Evolutionary conservation across 2,113 vertebrate species (phyloP), one percentile per base, ranked within the genome.

Genomic region (Cinclus cinclus): DNA sequence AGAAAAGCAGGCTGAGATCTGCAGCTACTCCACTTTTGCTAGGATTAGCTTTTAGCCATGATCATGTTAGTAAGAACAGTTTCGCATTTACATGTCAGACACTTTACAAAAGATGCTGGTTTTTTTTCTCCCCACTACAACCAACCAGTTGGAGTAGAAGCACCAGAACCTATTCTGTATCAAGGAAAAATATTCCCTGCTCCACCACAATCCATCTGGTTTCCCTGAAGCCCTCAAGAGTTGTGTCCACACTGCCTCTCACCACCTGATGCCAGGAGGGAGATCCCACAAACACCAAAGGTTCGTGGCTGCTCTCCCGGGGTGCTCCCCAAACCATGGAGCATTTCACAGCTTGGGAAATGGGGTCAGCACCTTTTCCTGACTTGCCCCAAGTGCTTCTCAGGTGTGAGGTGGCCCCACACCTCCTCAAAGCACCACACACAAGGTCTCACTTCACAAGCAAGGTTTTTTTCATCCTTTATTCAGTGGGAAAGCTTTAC

Each of bases 1-100:
- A 96, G 81, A 98, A 98, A 94, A 94, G 83, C 79, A 80, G 37
- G 80, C 47, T 84, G 84, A 95, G 89, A 96, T 97, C 50, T 59
- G 82, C 82, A 84, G 93, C 73, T 70, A 49, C 67, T 81, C 53
- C 13, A 85, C 52, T 74, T 92, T 18, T 73, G 79, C 92, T 56
- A 70, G 87, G 39, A 86, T 95, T 79, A 92, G 85, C 64, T 94
- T 64, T 77, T 92, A 93, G 93, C 58, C 62, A 47, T 49, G 88
- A 94, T 90, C 81, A 69, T 7, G 52, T 94, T 94, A 96, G 85
- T 91, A 80, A 69, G 70, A 93, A 92, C 75, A 87, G 82, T 70
- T 96, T 7, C 75, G 90, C 60, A 86, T 83, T 96, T 75, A 76
- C 31, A 47, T 50, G n/a, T 85, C 71, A 74, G 79, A 68, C 50